phyloP scores from a whole-genome alignment of 2,888 invertebrate species.

The Tanaodytes sp. region DNA sequence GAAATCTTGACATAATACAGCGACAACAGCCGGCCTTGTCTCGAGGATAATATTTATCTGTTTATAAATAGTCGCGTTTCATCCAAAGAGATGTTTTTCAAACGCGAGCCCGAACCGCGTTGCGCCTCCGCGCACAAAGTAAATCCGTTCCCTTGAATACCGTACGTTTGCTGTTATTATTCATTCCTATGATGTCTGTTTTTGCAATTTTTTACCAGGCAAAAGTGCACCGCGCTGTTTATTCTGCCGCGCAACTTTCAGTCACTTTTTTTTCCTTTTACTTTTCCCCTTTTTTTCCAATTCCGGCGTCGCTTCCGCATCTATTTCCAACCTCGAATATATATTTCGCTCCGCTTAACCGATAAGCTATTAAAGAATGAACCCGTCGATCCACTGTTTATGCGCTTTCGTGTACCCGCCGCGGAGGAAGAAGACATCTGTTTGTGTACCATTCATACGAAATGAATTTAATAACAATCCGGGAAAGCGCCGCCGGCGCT shows the following conservation, averaged over 20 bases:
- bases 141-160: constrained; percentile 25
- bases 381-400: constrained; percentile 7
- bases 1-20: constrained; percentile 27
- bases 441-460: too few species aligned
- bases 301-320: constrained; percentile 30
- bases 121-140: constrained; percentile 34
- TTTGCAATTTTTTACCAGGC: constrained; percentile 47
- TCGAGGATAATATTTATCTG: constrained; percentile 52
- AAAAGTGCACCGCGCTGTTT: constrained; percentile 32
- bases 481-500: too few species aligned
- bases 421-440: too few species aligned
- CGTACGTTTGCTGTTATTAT: constrained; percentile 39
- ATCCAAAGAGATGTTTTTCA: constrained; percentile 47
- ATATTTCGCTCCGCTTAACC: constrained; percentile 30
- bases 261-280: constrained; percentile 29
- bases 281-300: constrained; percentile 5
- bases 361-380: constrained; percentile 29
- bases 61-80: constrained; percentile 53
- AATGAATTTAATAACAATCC: too few species aligned
- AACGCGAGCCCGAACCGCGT: constrained; percentile 23
- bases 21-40: constrained; percentile 7
- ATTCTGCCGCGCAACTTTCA: constrained; percentile 29
- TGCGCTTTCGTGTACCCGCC: constrained; percentile 4
- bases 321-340: constrained; percentile 23
- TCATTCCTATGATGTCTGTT: constrained; percentile 48